phyloP scores from a whole-genome alignment of 2,113 vertebrate species.

The Tenrec ecaudatus region DNA sequence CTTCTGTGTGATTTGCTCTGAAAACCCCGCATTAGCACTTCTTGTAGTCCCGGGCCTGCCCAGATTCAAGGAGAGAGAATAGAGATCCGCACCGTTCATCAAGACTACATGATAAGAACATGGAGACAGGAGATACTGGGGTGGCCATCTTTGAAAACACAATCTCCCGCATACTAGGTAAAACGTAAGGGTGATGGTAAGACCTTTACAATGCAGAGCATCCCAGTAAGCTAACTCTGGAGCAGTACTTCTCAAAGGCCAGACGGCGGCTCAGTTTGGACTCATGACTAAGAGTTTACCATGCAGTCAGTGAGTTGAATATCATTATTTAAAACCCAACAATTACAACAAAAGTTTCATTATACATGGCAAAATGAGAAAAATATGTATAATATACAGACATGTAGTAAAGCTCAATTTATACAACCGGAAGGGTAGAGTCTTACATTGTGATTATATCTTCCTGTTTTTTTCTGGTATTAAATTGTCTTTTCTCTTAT shows the following conservation, averaged over 20 bases:
- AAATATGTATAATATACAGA: not conserved
- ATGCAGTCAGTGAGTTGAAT: no score
- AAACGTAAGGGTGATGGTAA: not conserved
- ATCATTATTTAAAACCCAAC: no score
- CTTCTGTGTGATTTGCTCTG: not conserved
- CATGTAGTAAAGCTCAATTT: not conserved
- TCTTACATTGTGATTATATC: not conserved
- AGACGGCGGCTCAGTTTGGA: not conserved
- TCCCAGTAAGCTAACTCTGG: not conserved
- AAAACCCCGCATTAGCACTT: not conserved
- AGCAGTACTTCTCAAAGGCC: conserved; percentile 4
- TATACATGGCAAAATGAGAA: conserved; percentile 10
- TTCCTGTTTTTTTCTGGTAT: not conserved
- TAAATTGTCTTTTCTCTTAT: conserved; percentile 6
- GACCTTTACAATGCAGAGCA: not conserved
- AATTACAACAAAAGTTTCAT: no score
- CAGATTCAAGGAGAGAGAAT: conserved; percentile 25
- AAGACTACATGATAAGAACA: not conserved
- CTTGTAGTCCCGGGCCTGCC: not conserved
- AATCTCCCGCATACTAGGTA: not conserved
- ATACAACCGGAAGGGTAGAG: not conserved
- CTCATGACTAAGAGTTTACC: not conserved
- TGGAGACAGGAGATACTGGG: no score
- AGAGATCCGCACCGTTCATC: not conserved
- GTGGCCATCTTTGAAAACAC: not conserved